Conservation (phyloP, 2,113 vertebrate species). For the Callorhinus ursinus region DNA sequence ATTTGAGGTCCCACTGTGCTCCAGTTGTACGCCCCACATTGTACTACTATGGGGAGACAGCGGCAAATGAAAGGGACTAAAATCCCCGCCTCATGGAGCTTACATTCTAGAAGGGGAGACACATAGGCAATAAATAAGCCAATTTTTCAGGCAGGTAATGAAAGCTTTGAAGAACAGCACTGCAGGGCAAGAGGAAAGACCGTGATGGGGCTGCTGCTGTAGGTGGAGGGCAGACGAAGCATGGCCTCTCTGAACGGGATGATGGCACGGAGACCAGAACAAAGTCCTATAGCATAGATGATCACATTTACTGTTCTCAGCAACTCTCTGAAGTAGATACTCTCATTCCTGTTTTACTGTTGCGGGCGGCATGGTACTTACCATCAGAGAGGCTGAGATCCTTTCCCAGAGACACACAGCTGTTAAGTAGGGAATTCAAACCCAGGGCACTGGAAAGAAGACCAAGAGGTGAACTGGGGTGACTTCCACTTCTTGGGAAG, state of each 20-base stretch:
- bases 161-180: neutral
- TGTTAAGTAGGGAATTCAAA: neutral
- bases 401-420: neutral
- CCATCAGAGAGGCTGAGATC: neutral
- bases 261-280: neutral
- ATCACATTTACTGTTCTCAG: neutral
- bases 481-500: neutral
- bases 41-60: neutral
- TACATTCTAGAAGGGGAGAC: neutral
- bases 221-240: neutral
- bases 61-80: neutral
- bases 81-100: neutral
- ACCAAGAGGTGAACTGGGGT: neutral
- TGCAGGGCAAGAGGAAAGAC: neutral
- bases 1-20: neutral
- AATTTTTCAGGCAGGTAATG: neutral
- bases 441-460: neutral
- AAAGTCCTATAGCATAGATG: too few species aligned
- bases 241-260: neutral
- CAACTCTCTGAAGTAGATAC: neutral
- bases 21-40: neutral
- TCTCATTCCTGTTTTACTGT: neutral
- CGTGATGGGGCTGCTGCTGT: fast-evolving
- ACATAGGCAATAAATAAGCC: neutral
- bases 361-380: neutral